These are phyloP conservation scores for Calycopis cecrops DNA, from an alignment of 1,140 invertebrate species.

Conservation along the genomic window DNA sequence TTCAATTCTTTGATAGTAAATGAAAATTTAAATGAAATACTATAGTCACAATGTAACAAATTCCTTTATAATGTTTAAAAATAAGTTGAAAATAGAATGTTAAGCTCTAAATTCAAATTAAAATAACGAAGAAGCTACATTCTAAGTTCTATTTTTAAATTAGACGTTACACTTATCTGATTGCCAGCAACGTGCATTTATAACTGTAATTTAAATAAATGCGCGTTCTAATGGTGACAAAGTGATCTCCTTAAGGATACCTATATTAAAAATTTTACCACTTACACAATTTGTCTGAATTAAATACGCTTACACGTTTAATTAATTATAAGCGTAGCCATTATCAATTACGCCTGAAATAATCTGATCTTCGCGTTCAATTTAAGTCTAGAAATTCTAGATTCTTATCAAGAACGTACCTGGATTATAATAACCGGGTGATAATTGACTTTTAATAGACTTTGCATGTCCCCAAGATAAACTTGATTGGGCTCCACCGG, in stretches of 20 bases:
- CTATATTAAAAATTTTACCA: background rate
- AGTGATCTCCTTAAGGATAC: background rate
- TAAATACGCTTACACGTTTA: background rate
- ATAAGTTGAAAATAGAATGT: no score
- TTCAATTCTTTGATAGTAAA: no score
- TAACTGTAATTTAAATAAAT: slow-evolving; percentile 1
- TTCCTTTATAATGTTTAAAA: no score
- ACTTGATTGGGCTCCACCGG: slow-evolving; percentile 64
- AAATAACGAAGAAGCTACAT: no score
- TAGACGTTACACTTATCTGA: no score
- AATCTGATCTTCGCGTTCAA: no score
- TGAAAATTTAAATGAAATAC: no score
- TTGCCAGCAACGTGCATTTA: no score
- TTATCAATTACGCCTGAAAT: background rate
- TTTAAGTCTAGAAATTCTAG: background rate
- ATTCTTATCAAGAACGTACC: background rate
- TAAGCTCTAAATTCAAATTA: no score
- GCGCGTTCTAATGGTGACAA: background rate
- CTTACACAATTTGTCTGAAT: slow-evolving; percentile 6
- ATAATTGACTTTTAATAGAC: slow-evolving; percentile 33
- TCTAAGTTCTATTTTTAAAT: no score
- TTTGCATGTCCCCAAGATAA: slow-evolving; percentile 61
- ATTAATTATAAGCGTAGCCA: no score
- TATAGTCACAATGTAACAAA: no score
- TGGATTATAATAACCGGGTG: background rate